These are phyloP conservation scores for Cybosia mesomella DNA, from an alignment of 2,888 invertebrate genomes.

Conservation along the genomic window DNA sequence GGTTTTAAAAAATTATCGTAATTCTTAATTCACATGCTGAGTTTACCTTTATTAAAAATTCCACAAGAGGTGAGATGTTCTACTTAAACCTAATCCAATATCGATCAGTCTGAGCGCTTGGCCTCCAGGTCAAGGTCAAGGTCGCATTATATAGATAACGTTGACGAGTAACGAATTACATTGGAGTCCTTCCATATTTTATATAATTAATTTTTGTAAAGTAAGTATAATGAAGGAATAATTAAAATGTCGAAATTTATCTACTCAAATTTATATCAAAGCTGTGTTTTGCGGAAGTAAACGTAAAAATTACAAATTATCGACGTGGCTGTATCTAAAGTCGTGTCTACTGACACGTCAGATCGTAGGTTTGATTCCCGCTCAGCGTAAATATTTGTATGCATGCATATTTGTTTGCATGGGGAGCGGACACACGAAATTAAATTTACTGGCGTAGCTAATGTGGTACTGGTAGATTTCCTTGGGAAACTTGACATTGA, in stretches of 20 bases:
- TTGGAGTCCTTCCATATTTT: neutral
- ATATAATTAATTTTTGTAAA: neutral
- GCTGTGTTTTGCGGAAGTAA: neutral
- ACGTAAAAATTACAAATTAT: neutral
- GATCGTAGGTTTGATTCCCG: no score
- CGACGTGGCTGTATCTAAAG: no score
- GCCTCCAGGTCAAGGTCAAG: conserved; percentile 1
- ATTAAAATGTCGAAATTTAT: neutral
- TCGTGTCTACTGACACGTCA: no score
- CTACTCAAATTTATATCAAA: no score
- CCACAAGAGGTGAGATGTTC: neutral
- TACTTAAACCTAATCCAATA: conserved; percentile 1
- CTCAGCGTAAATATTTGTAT: no score
- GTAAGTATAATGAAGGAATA: neutral
- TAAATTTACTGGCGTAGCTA: no score
- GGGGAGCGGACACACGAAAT: no score
- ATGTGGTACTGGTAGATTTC: no score
- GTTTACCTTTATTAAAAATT: neutral
- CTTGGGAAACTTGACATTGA: no score
- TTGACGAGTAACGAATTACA: neutral
- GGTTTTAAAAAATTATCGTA: neutral
- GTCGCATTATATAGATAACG: neutral
- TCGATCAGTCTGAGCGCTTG: conserved; percentile 4
- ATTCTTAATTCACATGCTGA: neutral
- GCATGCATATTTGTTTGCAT: no score